Evolutionary conservation across 1,140 invertebrate genomes (phyloP).

Genomic region (Drosophila arawakana): DNA sequence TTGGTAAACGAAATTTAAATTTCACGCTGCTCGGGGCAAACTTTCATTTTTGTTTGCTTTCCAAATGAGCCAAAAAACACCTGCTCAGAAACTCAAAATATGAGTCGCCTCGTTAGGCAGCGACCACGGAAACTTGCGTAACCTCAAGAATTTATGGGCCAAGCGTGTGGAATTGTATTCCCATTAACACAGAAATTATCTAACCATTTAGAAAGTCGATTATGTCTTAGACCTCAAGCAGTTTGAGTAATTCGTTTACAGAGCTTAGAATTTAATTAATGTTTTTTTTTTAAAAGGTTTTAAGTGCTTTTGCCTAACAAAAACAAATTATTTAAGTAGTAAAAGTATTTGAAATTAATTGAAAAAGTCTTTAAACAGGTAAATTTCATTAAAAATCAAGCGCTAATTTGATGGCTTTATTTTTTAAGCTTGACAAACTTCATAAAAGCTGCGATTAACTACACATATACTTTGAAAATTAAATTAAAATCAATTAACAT

Average conservation of each 20-base stretch:
- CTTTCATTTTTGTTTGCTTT: slow-evolving; percentile 79
- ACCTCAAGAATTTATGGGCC: slow-evolving; percentile 72
- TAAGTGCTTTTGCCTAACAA: not conserved
- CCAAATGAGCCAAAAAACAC: slow-evolving; percentile 62
- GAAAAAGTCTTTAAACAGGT: too few species aligned
- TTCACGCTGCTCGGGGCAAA: slow-evolving; percentile 59
- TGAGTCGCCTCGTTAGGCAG: slow-evolving; percentile 44
- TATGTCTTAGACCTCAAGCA: slow-evolving; percentile 1
- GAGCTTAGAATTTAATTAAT: not conserved
- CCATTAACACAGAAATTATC: slow-evolving; percentile 22
- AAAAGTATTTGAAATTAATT: too few species aligned
- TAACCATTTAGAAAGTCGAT: slow-evolving; percentile 39
- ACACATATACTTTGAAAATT: not conserved
- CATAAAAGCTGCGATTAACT: not conserved
- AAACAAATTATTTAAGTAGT: not conserved
- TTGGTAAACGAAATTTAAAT: slow-evolving; percentile 77
- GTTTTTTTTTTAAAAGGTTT: not conserved
- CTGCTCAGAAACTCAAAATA: slow-evolving; percentile 58
- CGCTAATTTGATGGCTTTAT: not conserved
- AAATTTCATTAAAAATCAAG: not conserved
- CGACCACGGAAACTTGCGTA: slow-evolving; percentile 63
- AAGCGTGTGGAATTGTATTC: slow-evolving; percentile 11
- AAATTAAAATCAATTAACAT: slow-evolving; percentile 14
- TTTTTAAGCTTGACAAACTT: not conserved
- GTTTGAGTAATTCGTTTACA: not conserved